Evolutionary conservation across 1,140 invertebrate genomes (phyloP), one percentile per base, ranked within the genome.

Genomic region (Phocides pigmalion): DNA sequence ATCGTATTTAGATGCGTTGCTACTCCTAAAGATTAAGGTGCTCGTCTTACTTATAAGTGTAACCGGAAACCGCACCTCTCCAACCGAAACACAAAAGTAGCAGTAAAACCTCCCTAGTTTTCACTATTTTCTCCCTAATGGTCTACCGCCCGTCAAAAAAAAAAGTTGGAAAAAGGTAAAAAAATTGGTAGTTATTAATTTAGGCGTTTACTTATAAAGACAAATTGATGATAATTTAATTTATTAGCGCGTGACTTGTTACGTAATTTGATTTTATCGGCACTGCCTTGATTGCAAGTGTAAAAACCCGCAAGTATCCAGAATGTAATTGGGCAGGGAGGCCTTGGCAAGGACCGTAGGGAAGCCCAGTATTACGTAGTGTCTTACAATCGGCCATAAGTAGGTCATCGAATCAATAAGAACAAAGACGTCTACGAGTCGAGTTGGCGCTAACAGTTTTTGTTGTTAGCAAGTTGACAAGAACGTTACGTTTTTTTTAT

Each of bases 361-460:
- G 84, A 88, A 90, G 79, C 81, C 87, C 87, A 78, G 51, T 54
- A 62, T 80, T 83, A 79, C 84, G 80, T 74, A 68, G 72, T 63
- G 47, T 53, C 72, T 68, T 69, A 77, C 70, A 77, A 79, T 79
- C 64, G 69, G 47, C 41, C 17, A 61, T 80, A 89, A 78, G 70
- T 90, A 76, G 87, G 84, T 68, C 87, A 86, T 71, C 76, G 70
- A 79, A 64, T 81, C 64, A 62, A 79, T 79, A 67, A 65, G 58
- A 28, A 82, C 71, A 84, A n/a, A 20, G 65, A 17, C 41, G 11
- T 14, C n/a, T 5, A 62, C 37, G 75, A 84, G 74, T 68, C 62
- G 69, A 12, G 11, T 62, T 65, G 4, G 6, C 3, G 4, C 49
- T 53, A 37, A 51, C 11, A 37, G 8, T 50, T 32, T 28, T n/a